Conservation (phyloP, 2,888 invertebrate genomes). For the Tenthredo mesomela region DNA sequence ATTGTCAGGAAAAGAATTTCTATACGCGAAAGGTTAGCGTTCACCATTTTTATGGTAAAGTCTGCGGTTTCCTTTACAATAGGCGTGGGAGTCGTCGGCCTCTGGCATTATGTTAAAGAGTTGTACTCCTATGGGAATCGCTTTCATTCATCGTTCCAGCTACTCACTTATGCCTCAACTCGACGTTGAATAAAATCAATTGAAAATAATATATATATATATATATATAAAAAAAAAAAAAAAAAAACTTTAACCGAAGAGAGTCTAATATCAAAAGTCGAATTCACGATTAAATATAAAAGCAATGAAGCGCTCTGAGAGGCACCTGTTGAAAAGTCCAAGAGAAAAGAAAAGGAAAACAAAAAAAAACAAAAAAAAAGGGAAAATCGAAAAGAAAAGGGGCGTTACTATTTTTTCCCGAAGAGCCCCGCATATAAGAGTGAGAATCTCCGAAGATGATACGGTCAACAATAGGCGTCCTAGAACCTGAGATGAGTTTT, state of each 20-base stretch:
- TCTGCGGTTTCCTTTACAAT: conserved; percentile 68
- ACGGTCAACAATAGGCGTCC: conserved; percentile 75
- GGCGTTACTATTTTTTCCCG: conserved; percentile 54
- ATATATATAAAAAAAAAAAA: no score
- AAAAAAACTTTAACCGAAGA: no score
- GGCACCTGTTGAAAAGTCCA: not conserved
- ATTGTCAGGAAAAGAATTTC: conserved; percentile 26
- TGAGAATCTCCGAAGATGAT: conserved; percentile 75
- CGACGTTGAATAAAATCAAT: not conserved
- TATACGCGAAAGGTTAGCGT: conserved; percentile 58
- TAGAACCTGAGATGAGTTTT: conserved; percentile 73
- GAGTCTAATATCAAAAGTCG: not conserved
- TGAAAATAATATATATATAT: no score
- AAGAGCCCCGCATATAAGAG: conserved; percentile 58
- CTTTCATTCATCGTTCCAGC: conserved; percentile 12
- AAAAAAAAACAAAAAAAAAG: conserved; percentile 49
- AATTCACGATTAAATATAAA: not conserved
- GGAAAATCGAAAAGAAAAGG: conserved; percentile 55
- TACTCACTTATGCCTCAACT: not conserved
- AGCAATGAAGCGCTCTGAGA: not conserved
- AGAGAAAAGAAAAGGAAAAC: not conserved
- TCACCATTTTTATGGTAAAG: conserved; percentile 71
- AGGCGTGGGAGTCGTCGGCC: conserved; percentile 76
- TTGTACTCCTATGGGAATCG: conserved; percentile 59
- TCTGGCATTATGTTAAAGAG: conserved; percentile 68